A percentile compares a stretch with the other conserved stretches of the same genome.
phyloP scores from a whole-genome alignment of 2,888 invertebrate genomes.

The Drosophila pegasa region DNA sequence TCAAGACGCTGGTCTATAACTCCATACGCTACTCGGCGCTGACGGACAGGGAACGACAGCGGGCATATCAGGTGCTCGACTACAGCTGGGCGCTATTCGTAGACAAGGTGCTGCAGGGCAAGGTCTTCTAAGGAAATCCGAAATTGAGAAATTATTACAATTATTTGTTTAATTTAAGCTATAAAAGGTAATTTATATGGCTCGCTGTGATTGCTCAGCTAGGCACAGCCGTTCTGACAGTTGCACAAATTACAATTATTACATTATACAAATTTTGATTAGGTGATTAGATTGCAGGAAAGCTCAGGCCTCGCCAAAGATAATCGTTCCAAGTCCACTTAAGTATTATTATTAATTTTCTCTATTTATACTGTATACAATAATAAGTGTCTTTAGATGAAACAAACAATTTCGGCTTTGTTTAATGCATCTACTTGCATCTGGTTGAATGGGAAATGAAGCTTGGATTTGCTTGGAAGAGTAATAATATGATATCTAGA shows the following conservation, averaged over 20 bases:
- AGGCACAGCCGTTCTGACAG: no score
- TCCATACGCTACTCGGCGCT: slow-evolving; percentile 85
- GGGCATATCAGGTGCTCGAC: slow-evolving; percentile 71
- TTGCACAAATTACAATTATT: neutral
- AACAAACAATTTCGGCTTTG: no score
- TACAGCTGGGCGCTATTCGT: slow-evolving; percentile 79
- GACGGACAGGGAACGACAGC: slow-evolving; percentile 57
- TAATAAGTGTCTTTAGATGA: no score
- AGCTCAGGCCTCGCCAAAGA: neutral
- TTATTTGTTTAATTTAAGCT: neutral
- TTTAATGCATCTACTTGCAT: no score
- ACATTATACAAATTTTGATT: no score
- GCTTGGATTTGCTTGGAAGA: neutral
- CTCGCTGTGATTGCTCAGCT: no score
- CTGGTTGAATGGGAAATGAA: no score
- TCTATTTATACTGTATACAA: neutral
- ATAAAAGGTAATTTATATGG: neutral
- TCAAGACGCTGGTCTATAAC: slow-evolving; percentile 88
- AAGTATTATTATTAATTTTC: no score
- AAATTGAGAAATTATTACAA: neutral
- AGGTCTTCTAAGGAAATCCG: slow-evolving; percentile 54
- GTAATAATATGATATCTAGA: no score
- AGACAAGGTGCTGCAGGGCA: slow-evolving; percentile 70
- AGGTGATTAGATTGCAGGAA: no score
- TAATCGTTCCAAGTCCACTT: neutral